Evolutionary conservation across 2,797 vertebrate genomes (phyloP).

Genomic region (Lindbergichthys nudifrons): DNA sequence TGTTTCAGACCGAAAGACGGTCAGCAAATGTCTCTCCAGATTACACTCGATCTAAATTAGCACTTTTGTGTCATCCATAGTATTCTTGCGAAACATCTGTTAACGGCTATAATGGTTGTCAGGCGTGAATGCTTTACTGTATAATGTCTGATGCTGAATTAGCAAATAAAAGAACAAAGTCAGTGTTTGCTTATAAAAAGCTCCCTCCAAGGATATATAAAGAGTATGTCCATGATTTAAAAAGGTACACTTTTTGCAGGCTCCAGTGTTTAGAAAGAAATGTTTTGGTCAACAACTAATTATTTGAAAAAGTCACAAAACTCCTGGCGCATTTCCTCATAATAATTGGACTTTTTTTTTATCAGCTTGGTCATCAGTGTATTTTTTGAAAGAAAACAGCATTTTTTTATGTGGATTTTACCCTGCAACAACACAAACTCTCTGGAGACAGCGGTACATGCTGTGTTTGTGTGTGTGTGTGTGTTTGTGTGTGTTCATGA

Average conservation of each 20-base stretch:
- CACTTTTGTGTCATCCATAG: conserved; percentile 33
- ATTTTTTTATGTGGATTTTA: conserved; percentile 51
- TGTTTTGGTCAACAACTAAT: conserved; percentile 9
- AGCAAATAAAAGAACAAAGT: conserved; percentile 52
- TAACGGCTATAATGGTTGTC: conserved; percentile 57
- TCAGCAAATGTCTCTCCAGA: conserved; percentile 19
- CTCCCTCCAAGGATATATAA: conserved; percentile 38
- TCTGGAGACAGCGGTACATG: conserved; percentile 15
- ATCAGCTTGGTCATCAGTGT: conserved; percentile 19
- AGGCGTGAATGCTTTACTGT: conserved; percentile 33
- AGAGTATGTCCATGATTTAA: conserved; percentile 52
- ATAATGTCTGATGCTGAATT: conserved; percentile 46
- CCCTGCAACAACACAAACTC: conserved; percentile 36
- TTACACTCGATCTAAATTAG: conserved; percentile 28
- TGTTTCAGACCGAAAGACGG: background rate
- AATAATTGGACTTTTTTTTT: conserved; percentile 11
- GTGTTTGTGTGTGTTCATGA: conserved; percentile 25
- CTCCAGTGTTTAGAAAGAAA: conserved; percentile 11
- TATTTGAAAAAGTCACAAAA: conserved; percentile 1
- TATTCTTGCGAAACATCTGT: conserved; percentile 45
- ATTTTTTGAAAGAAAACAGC: conserved; percentile 2
- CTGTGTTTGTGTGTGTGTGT: background rate
- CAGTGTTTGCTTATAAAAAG: conserved; percentile 44
- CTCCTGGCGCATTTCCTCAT: conserved; percentile 13
- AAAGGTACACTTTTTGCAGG: conserved; percentile 31